Evolutionary conservation across 1,140 invertebrate genomes (phyloP).

Genomic region (Cepaea nemoralis): DNA sequence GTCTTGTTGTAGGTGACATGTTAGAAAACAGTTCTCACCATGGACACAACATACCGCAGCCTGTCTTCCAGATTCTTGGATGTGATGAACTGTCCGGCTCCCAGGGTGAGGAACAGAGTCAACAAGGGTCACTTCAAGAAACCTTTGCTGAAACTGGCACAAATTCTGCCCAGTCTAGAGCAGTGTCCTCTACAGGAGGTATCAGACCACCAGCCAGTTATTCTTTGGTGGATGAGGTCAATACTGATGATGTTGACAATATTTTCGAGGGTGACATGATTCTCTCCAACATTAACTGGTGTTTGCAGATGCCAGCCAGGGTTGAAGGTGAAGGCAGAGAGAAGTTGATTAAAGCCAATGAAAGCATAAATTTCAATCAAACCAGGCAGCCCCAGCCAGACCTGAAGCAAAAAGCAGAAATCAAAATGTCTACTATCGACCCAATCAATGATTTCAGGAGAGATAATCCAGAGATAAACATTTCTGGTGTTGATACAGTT

Average conservation of each 20-base stretch:
- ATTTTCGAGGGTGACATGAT: not conserved
- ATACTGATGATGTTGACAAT: not conserved
- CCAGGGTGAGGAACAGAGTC: not conserved
- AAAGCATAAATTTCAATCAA: no score
- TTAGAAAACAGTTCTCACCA: conserved; percentile 33
- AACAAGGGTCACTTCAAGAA: not conserved
- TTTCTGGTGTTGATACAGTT: no score
- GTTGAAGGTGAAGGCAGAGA: not conserved
- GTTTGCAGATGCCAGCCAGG: not conserved
- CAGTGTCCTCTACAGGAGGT: no score
- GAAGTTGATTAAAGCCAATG: not conserved
- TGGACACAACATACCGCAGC: conserved; percentile 12
- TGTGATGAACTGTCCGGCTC: not conserved
- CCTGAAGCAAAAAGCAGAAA: no score
- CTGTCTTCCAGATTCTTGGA: not conserved
- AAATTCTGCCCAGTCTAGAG: not conserved
- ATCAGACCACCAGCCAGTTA: not conserved
- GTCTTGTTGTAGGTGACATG: conserved; percentile 2
- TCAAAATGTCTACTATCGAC: no score
- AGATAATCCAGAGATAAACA: no score
- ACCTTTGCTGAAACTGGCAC: not conserved
- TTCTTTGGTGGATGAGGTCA: not conserved
- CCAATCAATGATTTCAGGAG: no score
- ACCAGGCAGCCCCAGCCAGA: no score
- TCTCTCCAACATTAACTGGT: not conserved